phyloP scores from a whole-genome alignment of 2,113 vertebrate genomes.

The Galeopterus variegatus region DNA sequence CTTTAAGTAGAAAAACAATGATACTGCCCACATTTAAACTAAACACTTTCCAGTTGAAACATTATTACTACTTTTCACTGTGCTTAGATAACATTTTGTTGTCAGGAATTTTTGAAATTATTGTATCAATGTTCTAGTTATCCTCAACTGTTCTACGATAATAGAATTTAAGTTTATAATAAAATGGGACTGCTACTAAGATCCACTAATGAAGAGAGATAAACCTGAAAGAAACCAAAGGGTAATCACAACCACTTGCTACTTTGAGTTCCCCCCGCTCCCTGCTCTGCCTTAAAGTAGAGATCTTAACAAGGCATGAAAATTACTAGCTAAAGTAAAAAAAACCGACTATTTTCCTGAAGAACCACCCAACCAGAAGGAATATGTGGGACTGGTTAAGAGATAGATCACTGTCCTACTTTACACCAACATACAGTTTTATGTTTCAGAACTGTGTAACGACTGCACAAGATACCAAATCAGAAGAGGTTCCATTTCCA shows the following conservation, averaged over 20 bases:
- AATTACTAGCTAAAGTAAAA: neutral
- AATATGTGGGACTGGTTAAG: neutral
- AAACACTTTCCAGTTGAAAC: slow-evolving; percentile 50
- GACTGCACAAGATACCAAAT: slow-evolving; percentile 88
- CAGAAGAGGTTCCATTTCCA: slow-evolving; percentile 92
- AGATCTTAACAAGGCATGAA: neutral
- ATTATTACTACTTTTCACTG: neutral
- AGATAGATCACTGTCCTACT: neutral
- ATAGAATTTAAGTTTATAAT: slow-evolving; percentile 27
- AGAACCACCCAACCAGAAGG: neutral
- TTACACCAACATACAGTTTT: neutral
- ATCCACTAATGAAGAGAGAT: neutral
- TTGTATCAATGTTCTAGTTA: slow-evolving; percentile 36
- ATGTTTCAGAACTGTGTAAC: neutral
- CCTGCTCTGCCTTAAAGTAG: neutral
- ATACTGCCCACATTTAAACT: slow-evolving; percentile 10
- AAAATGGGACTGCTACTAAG: slow-evolving; percentile 7
- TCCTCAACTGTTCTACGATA: neutral
- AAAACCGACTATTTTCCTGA: slow-evolving; percentile 26
- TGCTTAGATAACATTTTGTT: neutral
- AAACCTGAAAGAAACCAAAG: neutral
- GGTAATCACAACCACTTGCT: neutral
- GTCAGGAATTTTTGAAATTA: slow-evolving; percentile 20
- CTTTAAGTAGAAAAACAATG: slow-evolving; percentile 50
- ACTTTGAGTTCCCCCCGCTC: neutral